A percentile compares a stretch with the other conserved stretches of the same genome.
phyloP scores from a whole-genome alignment of 2,113 vertebrate species.

The Microcebus lehilahytsara region DNA sequence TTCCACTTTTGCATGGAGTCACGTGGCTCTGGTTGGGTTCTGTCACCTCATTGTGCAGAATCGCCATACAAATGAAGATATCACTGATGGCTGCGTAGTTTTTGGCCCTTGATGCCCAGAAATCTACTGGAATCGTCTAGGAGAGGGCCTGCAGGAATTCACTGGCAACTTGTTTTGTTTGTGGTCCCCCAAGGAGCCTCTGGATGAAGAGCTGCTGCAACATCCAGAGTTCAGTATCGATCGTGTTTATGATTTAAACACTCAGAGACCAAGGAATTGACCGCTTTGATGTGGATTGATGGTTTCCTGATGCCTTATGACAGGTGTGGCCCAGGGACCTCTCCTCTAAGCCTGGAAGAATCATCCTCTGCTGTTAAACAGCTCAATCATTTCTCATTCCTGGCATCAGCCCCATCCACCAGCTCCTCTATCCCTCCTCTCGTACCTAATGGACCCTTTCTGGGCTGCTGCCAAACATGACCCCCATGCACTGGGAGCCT shows the following conservation, averaged over 20 bases:
- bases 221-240: not conserved
- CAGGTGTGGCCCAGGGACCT: slow-evolving; percentile 21
- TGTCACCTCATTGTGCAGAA: not conserved
- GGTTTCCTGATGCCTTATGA: slow-evolving; percentile 20
- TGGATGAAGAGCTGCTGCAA: not conserved
- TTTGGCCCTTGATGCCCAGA: not conserved
- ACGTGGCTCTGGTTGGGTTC: not conserved
- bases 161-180: not conserved
- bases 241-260: not conserved
- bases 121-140: not conserved
- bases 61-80: not conserved
- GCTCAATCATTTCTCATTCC: not conserved
- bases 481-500: not conserved
- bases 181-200: not conserved
- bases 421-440: not conserved
- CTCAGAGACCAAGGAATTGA: not conserved
- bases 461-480: not conserved
- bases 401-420: not conserved
- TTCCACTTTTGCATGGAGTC: not conserved
- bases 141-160: not conserved
- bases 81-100: not conserved
- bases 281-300: not conserved
- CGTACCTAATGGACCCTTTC: not conserved
- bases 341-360: not conserved
- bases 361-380: not conserved